A percentile compares a stretch with the other conserved stretches of the same genome.
phyloP scores from a whole-genome alignment of 2,888 invertebrate species.

The Clusia tigrina region DNA sequence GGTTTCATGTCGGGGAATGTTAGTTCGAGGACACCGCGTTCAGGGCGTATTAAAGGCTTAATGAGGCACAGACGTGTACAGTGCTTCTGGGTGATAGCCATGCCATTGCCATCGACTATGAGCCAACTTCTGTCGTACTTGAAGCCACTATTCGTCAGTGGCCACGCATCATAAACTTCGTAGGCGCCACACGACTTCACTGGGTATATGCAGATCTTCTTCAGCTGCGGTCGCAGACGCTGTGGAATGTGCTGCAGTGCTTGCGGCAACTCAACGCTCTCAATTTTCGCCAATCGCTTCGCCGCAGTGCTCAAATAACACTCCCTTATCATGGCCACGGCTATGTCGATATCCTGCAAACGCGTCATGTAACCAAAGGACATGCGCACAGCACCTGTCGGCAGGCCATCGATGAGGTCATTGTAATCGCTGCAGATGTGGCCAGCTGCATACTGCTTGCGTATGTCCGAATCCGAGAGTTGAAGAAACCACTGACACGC shows the following conservation, averaged over 20 bases:
- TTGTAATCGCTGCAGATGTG: conserved; percentile 91
- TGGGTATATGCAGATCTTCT: conserved; percentile 78
- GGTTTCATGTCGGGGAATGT: conserved; percentile 71
- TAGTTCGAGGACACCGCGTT: conserved; percentile 67
- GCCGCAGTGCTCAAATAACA: conserved; percentile 71
- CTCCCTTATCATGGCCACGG: conserved; percentile 77
- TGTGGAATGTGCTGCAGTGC: conserved; percentile 47
- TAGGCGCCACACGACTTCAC: conserved; percentile 90
- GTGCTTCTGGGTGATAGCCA: conserved; percentile 88
- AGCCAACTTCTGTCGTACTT: conserved; percentile 93
- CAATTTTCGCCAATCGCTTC: conserved; percentile 44
- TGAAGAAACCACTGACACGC: conserved; percentile 85
- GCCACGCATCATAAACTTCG: conserved; percentile 74
- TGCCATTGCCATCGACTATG: conserved; percentile 83
- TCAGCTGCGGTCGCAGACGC: conserved; percentile 51
- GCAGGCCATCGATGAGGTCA: conserved; percentile 84
- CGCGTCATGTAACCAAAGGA: conserved; percentile 94
- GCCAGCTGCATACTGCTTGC: conserved; percentile 82
- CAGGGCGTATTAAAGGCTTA: conserved; percentile 74
- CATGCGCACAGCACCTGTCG: conserved; percentile 90
- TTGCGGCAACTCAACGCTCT: conserved; percentile 45
- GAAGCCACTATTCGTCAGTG: conserved; percentile 78
- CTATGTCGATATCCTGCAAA: conserved; percentile 73
- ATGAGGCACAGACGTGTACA: conserved; percentile 81
- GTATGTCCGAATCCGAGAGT: conserved; percentile 74